Percentiles rank a stretch among this genome's conserved stretches.
These are phyloP conservation scores for Scartelaos histophorus DNA, from an alignment of 2,113 vertebrate genomes.

Conservation along the genomic window DNA sequence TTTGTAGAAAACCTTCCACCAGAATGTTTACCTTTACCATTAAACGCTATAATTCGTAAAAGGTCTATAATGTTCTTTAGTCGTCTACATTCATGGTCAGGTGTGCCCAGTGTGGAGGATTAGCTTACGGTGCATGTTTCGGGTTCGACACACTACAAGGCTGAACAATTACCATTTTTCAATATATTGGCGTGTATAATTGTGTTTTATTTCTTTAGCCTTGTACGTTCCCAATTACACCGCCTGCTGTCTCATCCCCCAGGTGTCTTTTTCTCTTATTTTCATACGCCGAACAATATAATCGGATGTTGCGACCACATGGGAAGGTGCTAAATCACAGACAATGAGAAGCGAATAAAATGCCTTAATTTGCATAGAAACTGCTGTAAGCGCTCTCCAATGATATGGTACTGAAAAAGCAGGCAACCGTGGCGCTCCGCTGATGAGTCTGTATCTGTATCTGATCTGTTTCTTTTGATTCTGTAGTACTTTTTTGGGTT, in stretches of 20 bases:
- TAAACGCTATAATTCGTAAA: not conserved
- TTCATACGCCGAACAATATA: constrained; percentile 8
- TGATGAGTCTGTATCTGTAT: not conserved
- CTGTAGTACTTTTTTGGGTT: no score
- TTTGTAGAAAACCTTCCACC: no score
- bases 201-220: constrained; percentile 6
- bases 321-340: constrained; percentile 29
- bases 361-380: constrained; percentile 42
- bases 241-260: constrained; percentile 9
- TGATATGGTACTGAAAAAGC: not conserved
- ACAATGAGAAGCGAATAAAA: constrained; percentile 43
- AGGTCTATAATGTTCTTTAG: not conserved
- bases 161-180: constrained; percentile 3
- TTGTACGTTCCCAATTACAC: constrained; percentile 14
- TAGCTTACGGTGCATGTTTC: constrained; percentile 2
- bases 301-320: constrained; percentile 16
- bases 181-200: not conserved
- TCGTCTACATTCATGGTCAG: not conserved
- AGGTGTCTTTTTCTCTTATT: not conserved
- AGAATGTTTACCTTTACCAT: no score
- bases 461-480: not conserved
- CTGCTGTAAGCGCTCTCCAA: constrained; percentile 13
- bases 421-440: not conserved
- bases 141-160: not conserved
- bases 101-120: not conserved